Percentiles rank a stretch among this genome's conserved stretches.
These are phyloP conservation scores for Pseudeuparius sepicola DNA, from an alignment of 2,888 invertebrate species.

Conservation along the genomic window DNA sequence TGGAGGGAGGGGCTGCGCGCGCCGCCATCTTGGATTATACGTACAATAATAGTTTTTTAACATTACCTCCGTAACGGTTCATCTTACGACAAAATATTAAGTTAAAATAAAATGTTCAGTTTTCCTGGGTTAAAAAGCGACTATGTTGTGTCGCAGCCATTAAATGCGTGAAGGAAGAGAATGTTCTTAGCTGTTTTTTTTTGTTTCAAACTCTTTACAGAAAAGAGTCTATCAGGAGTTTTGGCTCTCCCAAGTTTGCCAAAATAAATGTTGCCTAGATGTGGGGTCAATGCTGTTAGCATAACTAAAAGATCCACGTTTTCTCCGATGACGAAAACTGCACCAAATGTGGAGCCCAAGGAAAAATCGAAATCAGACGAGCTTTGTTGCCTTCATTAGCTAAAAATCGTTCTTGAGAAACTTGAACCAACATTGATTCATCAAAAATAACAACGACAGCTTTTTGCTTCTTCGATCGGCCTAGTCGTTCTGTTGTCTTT, in stretches of 20 bases:
- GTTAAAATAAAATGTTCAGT: no score
- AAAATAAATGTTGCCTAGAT: constrained; percentile 9
- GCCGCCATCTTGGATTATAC: no score
- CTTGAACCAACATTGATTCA: constrained; percentile 4
- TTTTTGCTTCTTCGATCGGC: constrained; percentile 12
- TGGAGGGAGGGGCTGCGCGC: no score
- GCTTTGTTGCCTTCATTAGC: constrained; percentile 9
- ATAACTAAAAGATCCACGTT: constrained; percentile 11
- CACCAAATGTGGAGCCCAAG: constrained; percentile 12
- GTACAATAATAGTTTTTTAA: no score
- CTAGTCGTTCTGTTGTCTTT: constrained; percentile 9
- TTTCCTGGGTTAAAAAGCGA: no score
- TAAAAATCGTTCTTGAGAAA: constrained; percentile 7
- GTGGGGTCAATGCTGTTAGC: constrained; percentile 5
- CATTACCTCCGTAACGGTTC: no score
- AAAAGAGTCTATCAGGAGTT: no score
- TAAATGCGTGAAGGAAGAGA: no score
- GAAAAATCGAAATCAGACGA: constrained; percentile 10
- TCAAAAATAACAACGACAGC: constrained; percentile 8
- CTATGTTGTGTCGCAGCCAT: no score
- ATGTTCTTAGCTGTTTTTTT: constrained; percentile 7
- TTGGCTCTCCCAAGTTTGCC: constrained; percentile 10
- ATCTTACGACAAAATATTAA: no score
- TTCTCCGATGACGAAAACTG: constrained; percentile 11
- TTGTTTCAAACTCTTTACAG: constrained; percentile 3